Percentiles rank a stretch among this genome's conserved stretches.
These are phyloP conservation scores for Listronotus oregonensis DNA, from an alignment of 1,140 invertebrate genomes.

Conservation along the genomic window DNA sequence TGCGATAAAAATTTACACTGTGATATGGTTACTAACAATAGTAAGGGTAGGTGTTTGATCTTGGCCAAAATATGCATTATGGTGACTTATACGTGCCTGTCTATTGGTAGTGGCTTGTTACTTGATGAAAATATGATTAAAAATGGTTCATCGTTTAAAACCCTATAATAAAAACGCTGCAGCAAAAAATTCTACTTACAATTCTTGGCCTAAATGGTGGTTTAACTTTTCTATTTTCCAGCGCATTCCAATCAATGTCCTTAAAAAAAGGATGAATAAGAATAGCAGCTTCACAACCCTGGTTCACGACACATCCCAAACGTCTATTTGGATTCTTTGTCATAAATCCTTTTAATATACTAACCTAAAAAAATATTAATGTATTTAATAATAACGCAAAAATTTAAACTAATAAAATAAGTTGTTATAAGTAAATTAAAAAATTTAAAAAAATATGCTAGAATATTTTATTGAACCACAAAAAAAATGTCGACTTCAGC, in stretches of 20 bases:
- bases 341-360: constrained; percentile 82
- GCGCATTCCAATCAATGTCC: constrained; percentile 94
- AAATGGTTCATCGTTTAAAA: not conserved
- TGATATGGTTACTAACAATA: too few relatives aligned
- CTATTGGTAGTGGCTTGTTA: too few relatives aligned
- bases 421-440: too few relatives aligned
- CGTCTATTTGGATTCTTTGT: constrained; percentile 95
- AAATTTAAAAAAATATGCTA: too few relatives aligned
- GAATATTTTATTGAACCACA: too few relatives aligned
- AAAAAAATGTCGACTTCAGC: too few relatives aligned
- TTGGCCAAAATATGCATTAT: too few relatives aligned
- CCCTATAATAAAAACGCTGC: not conserved
- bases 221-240: constrained; percentile 88
- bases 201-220: constrained; percentile 98
- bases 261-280: constrained; percentile 93
- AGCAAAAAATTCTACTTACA: constrained; percentile 67
- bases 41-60: too few relatives aligned
- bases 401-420: too few relatives aligned
- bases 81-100: too few relatives aligned
- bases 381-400: too few relatives aligned
- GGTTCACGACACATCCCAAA: constrained; percentile 84
- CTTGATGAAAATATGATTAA: not conserved
- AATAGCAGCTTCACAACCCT: constrained; percentile 83
- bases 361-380: constrained; percentile 18
- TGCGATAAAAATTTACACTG: too few relatives aligned